phyloP scores from a whole-genome alignment of 1,140 invertebrate species.

The Zaprionus ghesquierei region DNA sequence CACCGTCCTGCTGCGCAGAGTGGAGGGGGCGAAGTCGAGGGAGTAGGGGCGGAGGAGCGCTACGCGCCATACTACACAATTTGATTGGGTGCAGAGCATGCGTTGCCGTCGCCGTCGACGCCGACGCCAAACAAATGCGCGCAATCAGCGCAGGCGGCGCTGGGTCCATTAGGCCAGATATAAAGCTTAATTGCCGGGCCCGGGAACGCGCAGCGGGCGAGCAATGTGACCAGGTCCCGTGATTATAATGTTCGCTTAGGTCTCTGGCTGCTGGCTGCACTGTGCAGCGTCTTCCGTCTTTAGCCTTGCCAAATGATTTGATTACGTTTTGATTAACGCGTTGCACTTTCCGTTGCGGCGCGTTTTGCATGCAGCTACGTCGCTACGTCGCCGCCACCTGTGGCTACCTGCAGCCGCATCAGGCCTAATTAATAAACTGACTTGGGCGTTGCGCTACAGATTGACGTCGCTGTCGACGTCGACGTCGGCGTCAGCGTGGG shows the following conservation, averaged over 20 bases:
- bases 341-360: conserved; percentile 70
- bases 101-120: not conserved
- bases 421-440: conserved; percentile 79
- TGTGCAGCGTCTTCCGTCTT: not conserved
- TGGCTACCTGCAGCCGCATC: conserved; percentile 74
- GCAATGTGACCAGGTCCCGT: conserved; percentile 63
- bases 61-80: conserved; percentile 23
- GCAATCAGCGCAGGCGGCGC: conserved; percentile 82
- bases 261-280: too few species aligned
- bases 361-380: conserved; percentile 71
- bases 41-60: not conserved
- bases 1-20: conserved; percentile 2
- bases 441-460: too few species aligned
- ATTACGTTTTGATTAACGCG: conserved; percentile 80
- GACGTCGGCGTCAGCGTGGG: conserved; percentile 60
- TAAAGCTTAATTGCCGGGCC: conserved; percentile 82
- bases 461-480: conserved; percentile 21
- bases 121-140: conserved; percentile 74
- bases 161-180: conserved; percentile 82
- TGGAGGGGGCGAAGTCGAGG: not conserved
- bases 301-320: conserved; percentile 73
- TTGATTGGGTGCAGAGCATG: conserved; percentile 45
- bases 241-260: conserved; percentile 50
- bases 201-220: conserved; percentile 68
- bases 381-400: conserved; percentile 58